Evolutionary conservation across 2,113 vertebrate genomes (phyloP).

Genomic region (Cricetomys ansorgei): DNA sequence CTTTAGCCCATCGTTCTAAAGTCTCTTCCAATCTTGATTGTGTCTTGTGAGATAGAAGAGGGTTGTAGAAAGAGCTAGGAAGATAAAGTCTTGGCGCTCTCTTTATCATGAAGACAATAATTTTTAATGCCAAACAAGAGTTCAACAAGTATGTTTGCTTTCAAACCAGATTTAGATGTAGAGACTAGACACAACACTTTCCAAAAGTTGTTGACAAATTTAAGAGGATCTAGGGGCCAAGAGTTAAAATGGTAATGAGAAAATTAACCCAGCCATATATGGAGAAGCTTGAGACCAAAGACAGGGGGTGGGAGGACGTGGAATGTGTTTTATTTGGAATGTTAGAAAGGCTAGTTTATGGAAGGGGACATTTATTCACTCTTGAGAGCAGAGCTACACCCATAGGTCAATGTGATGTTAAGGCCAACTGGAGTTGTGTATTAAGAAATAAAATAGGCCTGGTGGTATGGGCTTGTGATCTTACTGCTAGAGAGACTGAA

Average conservation of each 20-base stretch:
- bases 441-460: background rate
- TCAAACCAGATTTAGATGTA: conserved; percentile 43
- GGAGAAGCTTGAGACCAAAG: conserved; percentile 38
- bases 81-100: conserved; percentile 61
- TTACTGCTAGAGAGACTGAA: background rate
- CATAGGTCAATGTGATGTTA: conserved; percentile 5
- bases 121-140: conserved; percentile 52
- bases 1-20: conserved; percentile 62
- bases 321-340: conserved; percentile 41
- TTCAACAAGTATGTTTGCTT: conserved; percentile 52
- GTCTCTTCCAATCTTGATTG: conserved; percentile 57
- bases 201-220: conserved; percentile 63
- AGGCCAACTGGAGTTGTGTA: conserved; percentile 16
- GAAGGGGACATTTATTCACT: background rate
- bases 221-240: conserved; percentile 42
- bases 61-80: conserved; percentile 39
- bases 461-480: background rate
- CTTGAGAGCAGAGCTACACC: background rate
- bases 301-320: background rate
- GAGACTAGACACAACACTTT: conserved; percentile 33
- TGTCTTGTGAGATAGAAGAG: conserved; percentile 33
- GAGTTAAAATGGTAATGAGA: conserved; percentile 52
- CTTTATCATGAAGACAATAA: conserved; percentile 26
- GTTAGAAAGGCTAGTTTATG: conserved; percentile 5
- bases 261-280: conserved; percentile 11